These are phyloP conservation scores for Oxyruncus cristatus DNA, from an alignment of 2,113 vertebrate species.

Conservation along the genomic window DNA sequence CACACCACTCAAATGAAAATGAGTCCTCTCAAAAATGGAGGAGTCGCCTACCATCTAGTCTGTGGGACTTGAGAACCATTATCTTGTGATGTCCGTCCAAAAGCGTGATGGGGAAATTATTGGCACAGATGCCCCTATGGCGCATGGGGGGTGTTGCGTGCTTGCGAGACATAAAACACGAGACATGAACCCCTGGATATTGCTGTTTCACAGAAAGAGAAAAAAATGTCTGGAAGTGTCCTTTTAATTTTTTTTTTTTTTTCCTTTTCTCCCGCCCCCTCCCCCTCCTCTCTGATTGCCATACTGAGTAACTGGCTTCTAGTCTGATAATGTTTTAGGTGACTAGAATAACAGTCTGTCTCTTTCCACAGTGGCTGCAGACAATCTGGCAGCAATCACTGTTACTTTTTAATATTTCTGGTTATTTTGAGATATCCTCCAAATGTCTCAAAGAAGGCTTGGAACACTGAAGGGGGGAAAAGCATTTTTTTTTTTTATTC, in stretches of 20 bases:
- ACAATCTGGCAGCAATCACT: conserved; percentile 69
- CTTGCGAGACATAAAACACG: not conserved
- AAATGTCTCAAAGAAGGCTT: conserved; percentile 62
- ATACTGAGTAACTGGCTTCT: conserved; percentile 62
- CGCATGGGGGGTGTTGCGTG: not conserved
- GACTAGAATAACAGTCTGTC: conserved; percentile 70
- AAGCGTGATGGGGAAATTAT: not conserved
- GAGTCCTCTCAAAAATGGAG: not conserved
- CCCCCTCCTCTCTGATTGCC: not conserved
- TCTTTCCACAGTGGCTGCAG: conserved; percentile 64
- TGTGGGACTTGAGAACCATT: not conserved
- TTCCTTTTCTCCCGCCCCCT: fast-evolving
- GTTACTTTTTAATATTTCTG: conserved; percentile 70
- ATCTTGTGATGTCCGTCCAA: not conserved
- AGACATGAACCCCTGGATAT: not conserved
- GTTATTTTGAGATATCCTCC: conserved; percentile 71
- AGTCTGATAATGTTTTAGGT: conserved; percentile 61
- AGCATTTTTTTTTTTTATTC: not conserved
- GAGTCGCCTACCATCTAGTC: not conserved
- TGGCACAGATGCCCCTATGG: fast-evolving
- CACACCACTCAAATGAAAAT: not conserved
- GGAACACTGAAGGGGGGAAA: conserved; percentile 48
- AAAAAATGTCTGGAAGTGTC: not conserved
- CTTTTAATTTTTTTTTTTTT: not conserved
- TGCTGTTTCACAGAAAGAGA: not conserved